Evolutionary conservation across 2,113 vertebrate species (phyloP).

Genomic region (Scophthalmus maximus): DNA sequence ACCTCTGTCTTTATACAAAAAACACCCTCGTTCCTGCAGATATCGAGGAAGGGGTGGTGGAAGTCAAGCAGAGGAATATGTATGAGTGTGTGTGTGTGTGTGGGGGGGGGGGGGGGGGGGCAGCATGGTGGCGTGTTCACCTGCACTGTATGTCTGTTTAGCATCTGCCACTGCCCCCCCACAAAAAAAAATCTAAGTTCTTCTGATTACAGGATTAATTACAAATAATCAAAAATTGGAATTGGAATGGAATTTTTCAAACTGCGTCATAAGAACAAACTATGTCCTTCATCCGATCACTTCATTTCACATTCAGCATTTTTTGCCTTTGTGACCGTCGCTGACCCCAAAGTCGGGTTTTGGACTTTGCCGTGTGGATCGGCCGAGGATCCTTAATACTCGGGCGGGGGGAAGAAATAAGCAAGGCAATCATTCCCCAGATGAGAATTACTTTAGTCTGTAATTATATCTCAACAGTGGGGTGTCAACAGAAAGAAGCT

Average conservation of each 20-base stretch:
- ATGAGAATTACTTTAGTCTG: slow-evolving; percentile 58
- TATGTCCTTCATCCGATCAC: not conserved
- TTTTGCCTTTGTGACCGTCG: slow-evolving; percentile 15
- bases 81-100: slow-evolving; percentile 18
- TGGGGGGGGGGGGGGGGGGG: slow-evolving; percentile 9
- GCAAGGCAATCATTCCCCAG: slow-evolving; percentile 38
- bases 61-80: slow-evolving; percentile 55
- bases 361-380: not conserved
- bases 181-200: not conserved
- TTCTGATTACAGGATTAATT: no score
- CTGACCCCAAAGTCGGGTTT: slow-evolving; percentile 5
- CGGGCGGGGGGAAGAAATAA: slow-evolving; percentile 26
- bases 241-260: no score
- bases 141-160: not conserved
- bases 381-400: slow-evolving; percentile 30
- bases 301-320: not conserved
- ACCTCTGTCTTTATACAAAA: slow-evolving; percentile 69
- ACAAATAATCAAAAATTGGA: no score
- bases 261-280: not conserved
- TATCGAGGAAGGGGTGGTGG: slow-evolving; percentile 44
- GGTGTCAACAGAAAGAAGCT: slow-evolving; percentile 65
- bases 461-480: slow-evolving; percentile 62
- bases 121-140: not conserved
- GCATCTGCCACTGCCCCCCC: no score
- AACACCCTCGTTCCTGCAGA: slow-evolving; percentile 63